phyloP scores from a whole-genome alignment of 1,140 invertebrate genomes.

The Armadillidium nasatum region DNA sequence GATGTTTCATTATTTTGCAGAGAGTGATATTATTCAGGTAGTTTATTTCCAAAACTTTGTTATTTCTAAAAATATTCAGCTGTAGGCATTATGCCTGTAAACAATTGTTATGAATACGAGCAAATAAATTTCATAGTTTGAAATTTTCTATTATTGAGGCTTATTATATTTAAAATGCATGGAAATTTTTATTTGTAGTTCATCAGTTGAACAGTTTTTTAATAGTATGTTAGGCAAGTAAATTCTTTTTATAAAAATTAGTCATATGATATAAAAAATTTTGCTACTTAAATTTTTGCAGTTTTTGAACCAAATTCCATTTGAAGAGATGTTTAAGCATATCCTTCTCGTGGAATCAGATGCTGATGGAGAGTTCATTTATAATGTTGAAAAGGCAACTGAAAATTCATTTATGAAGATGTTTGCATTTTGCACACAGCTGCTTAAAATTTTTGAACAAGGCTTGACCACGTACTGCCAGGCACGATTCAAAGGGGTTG shows the following conservation, averaged over 20 bases:
- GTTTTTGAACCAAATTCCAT: constrained; percentile 40
- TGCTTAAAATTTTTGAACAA: constrained; percentile 34
- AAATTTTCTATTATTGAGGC: no score
- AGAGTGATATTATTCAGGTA: constrained; percentile 7
- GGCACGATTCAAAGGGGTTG: constrained; percentile 49
- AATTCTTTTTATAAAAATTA: no score
- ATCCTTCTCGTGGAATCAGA: constrained; percentile 37
- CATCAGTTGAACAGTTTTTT: no score
- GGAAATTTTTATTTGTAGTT: no score
- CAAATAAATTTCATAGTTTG: no score
- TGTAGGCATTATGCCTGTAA: no score
- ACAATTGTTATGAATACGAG: no score
- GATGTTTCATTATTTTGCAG: background rate
- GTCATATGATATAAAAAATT: no score
- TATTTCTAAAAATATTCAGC: no score
- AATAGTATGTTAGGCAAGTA: no score
- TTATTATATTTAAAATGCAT: no score
- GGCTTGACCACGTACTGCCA: constrained; percentile 40
- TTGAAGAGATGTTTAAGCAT: constrained; percentile 35
- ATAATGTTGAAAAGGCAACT: constrained; percentile 56
- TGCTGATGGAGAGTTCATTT: constrained; percentile 49
- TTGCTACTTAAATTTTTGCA: constrained; percentile 22
- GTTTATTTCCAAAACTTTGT: no score
- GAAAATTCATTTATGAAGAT: constrained; percentile 63
- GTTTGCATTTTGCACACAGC: constrained; percentile 64